Percentiles rank a stretch among this genome's conserved stretches.
Conservation (phyloP, 2,888 invertebrate species). For the Brenthis hecate region DNA sequence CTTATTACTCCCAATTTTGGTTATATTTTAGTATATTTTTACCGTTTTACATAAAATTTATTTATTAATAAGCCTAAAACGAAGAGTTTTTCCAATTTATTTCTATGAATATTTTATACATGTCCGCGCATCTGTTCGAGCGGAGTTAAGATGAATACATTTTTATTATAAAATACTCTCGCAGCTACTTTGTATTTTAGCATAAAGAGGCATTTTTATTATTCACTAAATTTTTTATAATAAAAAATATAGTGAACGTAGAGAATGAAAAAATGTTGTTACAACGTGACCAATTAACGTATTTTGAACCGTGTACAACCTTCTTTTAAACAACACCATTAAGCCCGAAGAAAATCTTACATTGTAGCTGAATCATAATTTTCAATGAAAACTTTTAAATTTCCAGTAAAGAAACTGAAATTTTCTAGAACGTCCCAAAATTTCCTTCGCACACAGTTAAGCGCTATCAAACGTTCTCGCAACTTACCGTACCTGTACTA, state of each 20-base stretch:
- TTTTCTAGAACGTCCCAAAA: background rate
- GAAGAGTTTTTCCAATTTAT: slow-evolving; percentile 40
- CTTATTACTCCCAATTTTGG: background rate
- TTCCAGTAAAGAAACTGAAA: slow-evolving; percentile 2
- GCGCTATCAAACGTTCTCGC: slow-evolving; percentile 34
- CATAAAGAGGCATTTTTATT: slow-evolving; percentile 6
- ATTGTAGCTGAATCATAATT: no score
- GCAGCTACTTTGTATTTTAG: slow-evolving; percentile 14
- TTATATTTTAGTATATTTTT: slow-evolving; percentile 15
- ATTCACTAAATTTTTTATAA: background rate
- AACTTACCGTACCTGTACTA: slow-evolving; percentile 42
- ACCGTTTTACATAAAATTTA: slow-evolving; percentile 29
- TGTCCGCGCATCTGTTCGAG: slow-evolving; percentile 41
- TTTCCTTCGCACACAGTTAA: slow-evolving; percentile 15
- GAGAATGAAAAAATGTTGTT: no score
- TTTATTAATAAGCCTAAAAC: slow-evolving; percentile 42
- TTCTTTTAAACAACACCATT: no score
- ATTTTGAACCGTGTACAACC: no score
- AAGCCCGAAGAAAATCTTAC: no score
- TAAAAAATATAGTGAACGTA: no score
- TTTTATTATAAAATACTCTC: slow-evolving; percentile 33
- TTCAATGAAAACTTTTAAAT: background rate
- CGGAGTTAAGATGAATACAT: slow-evolving; percentile 38
- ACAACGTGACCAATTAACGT: no score
- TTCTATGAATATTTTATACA: slow-evolving; percentile 44